These are phyloP conservation scores for Neoitamus cyanurus DNA, from an alignment of 2,888 invertebrate genomes.

Conservation along the genomic window DNA sequence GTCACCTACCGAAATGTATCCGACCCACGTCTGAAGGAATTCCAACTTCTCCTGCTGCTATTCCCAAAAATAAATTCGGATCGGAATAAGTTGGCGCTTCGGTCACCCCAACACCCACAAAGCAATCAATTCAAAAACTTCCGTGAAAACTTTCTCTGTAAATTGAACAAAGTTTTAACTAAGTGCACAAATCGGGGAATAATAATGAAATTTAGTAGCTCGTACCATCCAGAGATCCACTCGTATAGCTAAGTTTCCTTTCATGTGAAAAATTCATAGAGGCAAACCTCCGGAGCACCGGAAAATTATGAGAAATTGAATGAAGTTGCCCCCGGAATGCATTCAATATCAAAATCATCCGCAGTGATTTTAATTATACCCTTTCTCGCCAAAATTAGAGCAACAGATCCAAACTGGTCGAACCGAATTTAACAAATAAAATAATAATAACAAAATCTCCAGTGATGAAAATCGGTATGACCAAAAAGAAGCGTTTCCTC, in stretches of 20 bases:
- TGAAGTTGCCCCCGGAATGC: not conserved
- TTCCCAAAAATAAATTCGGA: not conserved
- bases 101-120: not conserved
- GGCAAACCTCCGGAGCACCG: not conserved
- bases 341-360: not conserved
- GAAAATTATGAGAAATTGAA: not conserved
- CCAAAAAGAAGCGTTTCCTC: not conserved
- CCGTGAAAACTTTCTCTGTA: not conserved
- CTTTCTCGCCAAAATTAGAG: not conserved
- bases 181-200: not conserved
- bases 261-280: not conserved
- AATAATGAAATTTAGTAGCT: not conserved
- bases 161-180: slow-evolving; percentile 1
- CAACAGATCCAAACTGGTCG: not conserved
- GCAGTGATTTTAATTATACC: not conserved
- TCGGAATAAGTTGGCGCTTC: not conserved
- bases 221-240: not conserved
- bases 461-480: not conserved
- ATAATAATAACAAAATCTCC: not conserved
- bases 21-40: not conserved
- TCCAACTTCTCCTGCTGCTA: not conserved
- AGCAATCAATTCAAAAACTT: not conserved
- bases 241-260: not conserved
- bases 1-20: not conserved
- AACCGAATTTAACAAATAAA: not conserved